phyloP scores from a whole-genome alignment of 2,888 invertebrate species.

The Xestia rhomboidea region DNA sequence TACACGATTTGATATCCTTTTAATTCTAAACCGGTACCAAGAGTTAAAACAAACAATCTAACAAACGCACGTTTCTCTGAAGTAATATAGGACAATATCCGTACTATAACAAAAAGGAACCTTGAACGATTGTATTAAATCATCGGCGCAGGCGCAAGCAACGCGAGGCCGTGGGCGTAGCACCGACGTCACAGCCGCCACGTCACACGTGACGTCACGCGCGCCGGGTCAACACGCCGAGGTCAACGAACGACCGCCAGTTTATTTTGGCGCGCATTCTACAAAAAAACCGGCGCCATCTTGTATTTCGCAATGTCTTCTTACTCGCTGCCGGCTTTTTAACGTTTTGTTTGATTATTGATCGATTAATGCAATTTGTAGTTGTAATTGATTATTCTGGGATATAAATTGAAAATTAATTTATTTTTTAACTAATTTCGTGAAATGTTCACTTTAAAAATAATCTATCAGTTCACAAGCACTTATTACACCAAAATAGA shows the following conservation, averaged over 20 bases:
- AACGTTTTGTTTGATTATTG: constrained; percentile 63
- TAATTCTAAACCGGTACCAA: constrained; percentile 42
- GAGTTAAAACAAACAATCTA: constrained; percentile 52
- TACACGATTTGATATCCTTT: constrained; percentile 24
- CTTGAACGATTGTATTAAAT: constrained; percentile 79
- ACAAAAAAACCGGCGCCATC: constrained; percentile 79
- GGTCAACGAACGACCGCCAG: constrained; percentile 89
- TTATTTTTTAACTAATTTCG: constrained; percentile 2
- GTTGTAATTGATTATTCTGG: constrained; percentile 62
- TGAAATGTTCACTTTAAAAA: not conserved
- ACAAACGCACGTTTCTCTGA: constrained; percentile 55
- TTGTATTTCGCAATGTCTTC: constrained; percentile 74
- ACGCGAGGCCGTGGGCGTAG: constrained; percentile 70
- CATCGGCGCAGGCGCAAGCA: constrained; percentile 68
- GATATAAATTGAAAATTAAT: constrained; percentile 24
- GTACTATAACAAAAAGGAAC: constrained; percentile 77
- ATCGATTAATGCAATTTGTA: constrained; percentile 69
- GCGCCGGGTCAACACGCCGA: constrained; percentile 76
- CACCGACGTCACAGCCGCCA: constrained; percentile 78
- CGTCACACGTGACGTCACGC: constrained; percentile 83
- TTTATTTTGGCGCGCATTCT: constrained; percentile 86
- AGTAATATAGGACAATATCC: constrained; percentile 70
- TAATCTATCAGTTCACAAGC: constrained; percentile 11
- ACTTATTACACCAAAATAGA: constrained; percentile 45
- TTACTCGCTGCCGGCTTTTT: constrained; percentile 59